These are phyloP conservation scores for Dicrurus megarhynchus DNA, from an alignment of 2,113 vertebrate species.

Conservation along the genomic window DNA sequence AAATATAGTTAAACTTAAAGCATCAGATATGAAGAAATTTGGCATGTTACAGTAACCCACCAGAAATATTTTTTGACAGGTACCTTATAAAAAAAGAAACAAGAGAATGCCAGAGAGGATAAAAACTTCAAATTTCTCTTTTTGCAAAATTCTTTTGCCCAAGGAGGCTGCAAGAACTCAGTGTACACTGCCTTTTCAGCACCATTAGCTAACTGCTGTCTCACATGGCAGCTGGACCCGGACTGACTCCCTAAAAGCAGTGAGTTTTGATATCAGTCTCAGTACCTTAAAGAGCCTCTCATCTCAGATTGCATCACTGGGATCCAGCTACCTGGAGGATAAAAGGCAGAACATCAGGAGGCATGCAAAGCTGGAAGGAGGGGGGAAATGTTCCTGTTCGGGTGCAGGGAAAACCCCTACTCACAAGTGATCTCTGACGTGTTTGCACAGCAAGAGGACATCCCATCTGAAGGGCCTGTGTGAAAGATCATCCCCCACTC, in stretches of 20 bases:
- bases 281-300: background rate
- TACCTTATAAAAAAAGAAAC: background rate
- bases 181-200: background rate
- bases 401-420: slow-evolving; percentile 16
- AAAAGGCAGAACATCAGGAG: background rate
- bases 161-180: background rate
- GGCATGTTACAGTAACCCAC: background rate
- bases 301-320: background rate
- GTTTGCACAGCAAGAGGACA: background rate
- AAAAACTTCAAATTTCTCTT: background rate
- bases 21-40: slow-evolving; percentile 46
- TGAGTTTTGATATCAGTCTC: background rate
- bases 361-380: slow-evolving; percentile 10
- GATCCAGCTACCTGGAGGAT: background rate
- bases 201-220: background rate
- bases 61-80: slow-evolving; percentile 22
- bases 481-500: slow-evolving; percentile 41
- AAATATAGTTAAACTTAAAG: slow-evolving; percentile 50
- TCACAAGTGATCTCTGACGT: background rate
- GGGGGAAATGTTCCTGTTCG: background rate
- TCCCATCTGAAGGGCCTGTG: background rate
- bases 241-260: background rate
- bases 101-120: background rate
- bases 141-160: background rate
- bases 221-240: background rate